Evolutionary conservation across 2,888 invertebrate species (phyloP).

Genomic region (Ectemnius cavifrons): DNA sequence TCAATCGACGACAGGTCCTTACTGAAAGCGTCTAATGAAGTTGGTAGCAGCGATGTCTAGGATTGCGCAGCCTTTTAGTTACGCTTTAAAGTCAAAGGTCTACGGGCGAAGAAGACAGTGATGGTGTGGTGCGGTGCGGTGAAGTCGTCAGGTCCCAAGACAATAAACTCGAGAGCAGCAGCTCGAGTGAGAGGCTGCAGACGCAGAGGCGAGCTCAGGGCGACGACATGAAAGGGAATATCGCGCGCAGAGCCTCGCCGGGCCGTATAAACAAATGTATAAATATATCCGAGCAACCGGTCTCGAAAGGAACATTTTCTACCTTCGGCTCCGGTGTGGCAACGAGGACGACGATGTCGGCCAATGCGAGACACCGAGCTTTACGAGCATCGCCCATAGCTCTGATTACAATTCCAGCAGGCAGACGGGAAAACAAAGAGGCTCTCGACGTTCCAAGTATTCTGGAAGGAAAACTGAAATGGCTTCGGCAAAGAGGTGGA

Average conservation of each 20-base stretch:
- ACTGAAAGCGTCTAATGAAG: slow-evolving; percentile 40
- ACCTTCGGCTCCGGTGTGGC: too few species aligned
- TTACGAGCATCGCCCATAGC: too few species aligned
- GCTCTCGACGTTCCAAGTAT: too few species aligned
- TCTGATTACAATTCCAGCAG: too few species aligned
- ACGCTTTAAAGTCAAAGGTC: slow-evolving; percentile 47
- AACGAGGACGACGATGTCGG: too few species aligned
- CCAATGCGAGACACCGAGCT: too few species aligned
- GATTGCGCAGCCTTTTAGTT: slow-evolving; percentile 33
- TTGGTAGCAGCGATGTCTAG: slow-evolving; percentile 37
- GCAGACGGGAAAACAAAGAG: too few species aligned
- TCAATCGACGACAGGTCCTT: too few species aligned
- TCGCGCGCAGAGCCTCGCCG: slow-evolving; percentile 15
- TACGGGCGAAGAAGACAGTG: not conserved
- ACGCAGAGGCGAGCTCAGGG: slow-evolving; percentile 30
- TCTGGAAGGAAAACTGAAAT: too few species aligned
- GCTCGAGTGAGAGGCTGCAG: slow-evolving; percentile 34
- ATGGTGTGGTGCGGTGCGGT: slow-evolving; percentile 10
- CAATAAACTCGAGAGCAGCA: slow-evolving; percentile 49
- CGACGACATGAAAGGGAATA: slow-evolving; percentile 34
- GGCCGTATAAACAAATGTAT: slow-evolving; percentile 37
- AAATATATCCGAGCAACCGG: slow-evolving; percentile 18
- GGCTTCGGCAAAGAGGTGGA: too few species aligned
- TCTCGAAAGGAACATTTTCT: too few species aligned
- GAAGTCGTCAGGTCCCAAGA: slow-evolving; percentile 33